Percentiles rank a stretch among this genome's conserved stretches.
These are phyloP conservation scores for Ciconia maguari DNA, from an alignment of 2,113 vertebrate genomes.

Conservation along the genomic window DNA sequence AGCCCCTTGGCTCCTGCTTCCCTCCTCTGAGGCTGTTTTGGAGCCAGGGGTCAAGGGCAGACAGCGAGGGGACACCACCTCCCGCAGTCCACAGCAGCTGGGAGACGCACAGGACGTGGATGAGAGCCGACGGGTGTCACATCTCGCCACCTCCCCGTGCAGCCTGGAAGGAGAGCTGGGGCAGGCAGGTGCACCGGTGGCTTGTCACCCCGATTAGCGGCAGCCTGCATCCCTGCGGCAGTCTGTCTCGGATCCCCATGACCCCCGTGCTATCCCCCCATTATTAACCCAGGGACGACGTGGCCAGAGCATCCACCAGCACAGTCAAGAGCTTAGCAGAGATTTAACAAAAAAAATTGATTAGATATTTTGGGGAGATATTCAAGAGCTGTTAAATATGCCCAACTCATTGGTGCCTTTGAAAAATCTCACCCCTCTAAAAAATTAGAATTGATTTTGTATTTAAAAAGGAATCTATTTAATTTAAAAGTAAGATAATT, in stretches of 20 bases:
- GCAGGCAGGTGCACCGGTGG: rapidly evolving
- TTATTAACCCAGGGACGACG: neutral
- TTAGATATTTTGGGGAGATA: slow-evolving; percentile 20
- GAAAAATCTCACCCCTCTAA: slow-evolving; percentile 60
- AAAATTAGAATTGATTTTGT: slow-evolving; percentile 70
- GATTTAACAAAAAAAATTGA: neutral
- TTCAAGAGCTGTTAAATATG: slow-evolving; percentile 27
- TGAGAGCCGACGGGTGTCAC: neutral
- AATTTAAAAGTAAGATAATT: slow-evolving; percentile 65
- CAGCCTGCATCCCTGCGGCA: neutral
- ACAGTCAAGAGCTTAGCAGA: neutral
- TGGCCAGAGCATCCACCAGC: neutral
- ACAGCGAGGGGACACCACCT: neutral
- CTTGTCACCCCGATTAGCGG: neutral
- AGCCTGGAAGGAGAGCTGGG: neutral
- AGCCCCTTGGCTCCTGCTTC: neutral
- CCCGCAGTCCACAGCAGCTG: neutral
- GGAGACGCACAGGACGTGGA: neutral
- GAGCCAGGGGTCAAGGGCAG: neutral
- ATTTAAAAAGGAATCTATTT: slow-evolving; percentile 68
- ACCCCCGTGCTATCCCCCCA: neutral
- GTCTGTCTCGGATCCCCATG: neutral
- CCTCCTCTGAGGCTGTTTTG: neutral
- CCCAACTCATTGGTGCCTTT: slow-evolving; percentile 36
- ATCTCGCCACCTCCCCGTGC: neutral